Conservation (phyloP, 2,888 invertebrate species). For the Hydraecia micacea region DNA sequence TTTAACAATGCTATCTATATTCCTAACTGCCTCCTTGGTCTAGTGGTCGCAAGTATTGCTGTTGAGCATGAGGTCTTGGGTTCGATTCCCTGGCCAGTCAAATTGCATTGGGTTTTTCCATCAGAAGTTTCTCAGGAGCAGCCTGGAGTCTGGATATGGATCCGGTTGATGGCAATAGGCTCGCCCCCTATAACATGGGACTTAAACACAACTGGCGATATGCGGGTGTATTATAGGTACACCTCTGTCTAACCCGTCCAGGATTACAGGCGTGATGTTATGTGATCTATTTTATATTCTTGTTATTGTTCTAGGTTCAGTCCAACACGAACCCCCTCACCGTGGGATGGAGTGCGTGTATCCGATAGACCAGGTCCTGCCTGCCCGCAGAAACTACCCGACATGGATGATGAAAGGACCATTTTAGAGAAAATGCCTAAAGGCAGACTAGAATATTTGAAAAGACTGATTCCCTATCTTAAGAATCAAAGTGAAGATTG, state of each 20-base stretch:
- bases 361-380: slow-evolving; percentile 96
- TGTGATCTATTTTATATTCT: background rate
- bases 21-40: no score
- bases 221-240: no score
- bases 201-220: no score
- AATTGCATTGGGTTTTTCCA: no score
- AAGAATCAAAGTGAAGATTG: slow-evolving; percentile 99
- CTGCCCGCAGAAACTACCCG: slow-evolving; percentile 97
- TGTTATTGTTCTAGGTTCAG: slow-evolving; percentile 92
- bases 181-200: no score
- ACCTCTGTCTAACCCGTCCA: background rate
- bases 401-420: slow-evolving; percentile 95
- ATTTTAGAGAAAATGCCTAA: slow-evolving; percentile 96
- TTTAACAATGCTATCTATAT: no score
- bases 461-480: slow-evolving; percentile 96
- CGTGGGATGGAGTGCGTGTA: slow-evolving; percentile 96
- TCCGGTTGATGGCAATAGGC: no score
- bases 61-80: no score
- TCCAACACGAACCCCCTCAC: slow-evolving; percentile 97
- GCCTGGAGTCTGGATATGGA: no score
- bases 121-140: no score
- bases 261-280: background rate
- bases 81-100: no score
- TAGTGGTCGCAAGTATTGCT: no score
- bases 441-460: slow-evolving; percentile 97